Evolutionary conservation across 2,888 invertebrate genomes (phyloP), one percentile per base, ranked within the genome.

Genomic region (Eupithecia subfuscata): DNA sequence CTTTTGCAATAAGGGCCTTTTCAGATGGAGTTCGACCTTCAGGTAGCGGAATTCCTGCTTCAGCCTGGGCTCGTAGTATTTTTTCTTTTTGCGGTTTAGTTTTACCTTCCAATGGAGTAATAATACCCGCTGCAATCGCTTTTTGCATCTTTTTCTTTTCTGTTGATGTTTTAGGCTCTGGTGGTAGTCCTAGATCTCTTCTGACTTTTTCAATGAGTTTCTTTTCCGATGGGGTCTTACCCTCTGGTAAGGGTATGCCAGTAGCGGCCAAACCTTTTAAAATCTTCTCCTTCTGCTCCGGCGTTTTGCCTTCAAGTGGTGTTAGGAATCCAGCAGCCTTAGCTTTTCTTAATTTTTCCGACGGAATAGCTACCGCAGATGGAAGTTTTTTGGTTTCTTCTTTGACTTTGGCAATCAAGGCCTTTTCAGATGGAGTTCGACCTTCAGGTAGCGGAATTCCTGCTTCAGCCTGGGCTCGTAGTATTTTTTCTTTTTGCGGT

Each of bases 401-500:
- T 14, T 84, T 78, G 16, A 87, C 80, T 70, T 85, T 85, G 0
- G 79, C 71, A 0, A 85, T 81, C 0, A 87, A 1, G 43, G 82
- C 78, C 52, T 76, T 82, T 71, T 88, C 87, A 0, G 87, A 86
- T 7, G 82, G 25, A 6, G 82, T 81, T 77, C 84, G 75, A 0
- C 78, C 84, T 70, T 84, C 82, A 2, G 86, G 85, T 1, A 87
- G 69, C 0, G 85, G 84, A 7, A 87, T 70, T 0, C 87, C 87
- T 14, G 48, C 40, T 68, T 74, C 76, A 1, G 81, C 84, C 22
- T 85, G 74, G 2, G 75, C 82, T 69, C 6, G 82, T 0, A 84
- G 75, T 2, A 83, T 82, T 70, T 83, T 83, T 78, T 84, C 83
- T 71, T 85, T 85, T 68, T 84, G 76, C 0, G 80, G 75, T 3